A percentile compares a stretch with the other conserved stretches of the same genome.
These are phyloP conservation scores for Sylvietta virens DNA, from an alignment of 2,113 vertebrate species.

Conservation along the genomic window DNA sequence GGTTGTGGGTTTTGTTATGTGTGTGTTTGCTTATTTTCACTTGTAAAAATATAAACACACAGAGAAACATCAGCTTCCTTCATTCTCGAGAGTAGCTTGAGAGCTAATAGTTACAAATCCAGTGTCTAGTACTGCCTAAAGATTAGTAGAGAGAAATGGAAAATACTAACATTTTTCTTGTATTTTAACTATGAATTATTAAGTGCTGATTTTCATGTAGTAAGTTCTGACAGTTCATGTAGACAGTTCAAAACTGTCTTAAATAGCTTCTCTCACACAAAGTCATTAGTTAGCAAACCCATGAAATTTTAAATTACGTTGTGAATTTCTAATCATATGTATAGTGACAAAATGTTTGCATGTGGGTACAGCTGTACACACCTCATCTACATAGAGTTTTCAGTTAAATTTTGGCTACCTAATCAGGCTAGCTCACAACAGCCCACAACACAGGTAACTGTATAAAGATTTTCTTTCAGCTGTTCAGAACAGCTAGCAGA, in stretches of 20 bases:
- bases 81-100: background rate
- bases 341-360: background rate
- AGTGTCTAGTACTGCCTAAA: background rate
- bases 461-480: background rate
- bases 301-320: background rate
- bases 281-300: background rate
- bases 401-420: background rate
- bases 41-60: background rate
- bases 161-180: background rate
- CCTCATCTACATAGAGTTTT: background rate
- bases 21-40: background rate
- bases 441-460: background rate
- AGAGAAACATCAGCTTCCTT: background rate
- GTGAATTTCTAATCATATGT: background rate
- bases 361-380: background rate
- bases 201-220: fast-evolving
- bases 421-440: background rate
- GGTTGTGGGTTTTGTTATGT: background rate
- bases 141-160: background rate
- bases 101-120: background rate
- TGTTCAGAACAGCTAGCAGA: background rate
- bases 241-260: background rate
- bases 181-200: background rate
- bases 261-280: background rate
- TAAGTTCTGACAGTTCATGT: too few relatives aligned